A percentile compares a stretch with the other conserved stretches of the same genome.
Evolutionary conservation across 2,113 vertebrate species (phyloP).

Genomic region (Megalops atlanticus): DNA sequence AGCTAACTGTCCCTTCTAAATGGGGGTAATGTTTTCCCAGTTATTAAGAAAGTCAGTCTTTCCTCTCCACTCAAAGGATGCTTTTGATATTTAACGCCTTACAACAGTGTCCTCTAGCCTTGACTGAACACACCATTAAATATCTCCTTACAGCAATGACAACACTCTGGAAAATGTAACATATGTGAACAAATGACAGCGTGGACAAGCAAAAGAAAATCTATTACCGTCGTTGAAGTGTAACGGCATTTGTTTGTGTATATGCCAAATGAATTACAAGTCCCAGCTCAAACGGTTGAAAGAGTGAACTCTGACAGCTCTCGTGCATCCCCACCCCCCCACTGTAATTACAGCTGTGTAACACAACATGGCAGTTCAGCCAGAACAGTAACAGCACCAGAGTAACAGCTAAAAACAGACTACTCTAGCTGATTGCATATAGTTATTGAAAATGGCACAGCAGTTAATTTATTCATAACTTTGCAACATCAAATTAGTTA

Average conservation of each 20-base stretch:
- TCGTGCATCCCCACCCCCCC: neutral
- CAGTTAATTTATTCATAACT: constrained; percentile 6
- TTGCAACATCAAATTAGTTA: neutral
- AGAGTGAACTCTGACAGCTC: neutral
- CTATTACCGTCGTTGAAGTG: neutral
- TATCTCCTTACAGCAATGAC: neutral
- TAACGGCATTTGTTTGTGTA: neutral
- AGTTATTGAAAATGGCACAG: constrained; percentile 14
- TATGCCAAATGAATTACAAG: neutral
- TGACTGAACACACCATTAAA: neutral
- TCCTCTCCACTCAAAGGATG: neutral
- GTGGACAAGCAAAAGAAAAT: neutral
- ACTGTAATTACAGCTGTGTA: neutral
- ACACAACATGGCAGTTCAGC: neutral
- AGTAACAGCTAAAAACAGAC: neutral
- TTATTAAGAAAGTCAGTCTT: too few species aligned
- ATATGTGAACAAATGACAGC: neutral
- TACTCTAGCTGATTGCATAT: neutral
- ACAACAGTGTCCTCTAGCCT: neutral
- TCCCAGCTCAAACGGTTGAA: neutral
- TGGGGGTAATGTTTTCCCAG: neutral
- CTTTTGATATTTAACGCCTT: neutral
- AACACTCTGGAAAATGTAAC: neutral
- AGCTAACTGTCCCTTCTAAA: neutral
- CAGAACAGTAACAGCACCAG: neutral